phyloP scores from a whole-genome alignment of 2,888 invertebrate genomes.

The Dascillus cervinus region DNA sequence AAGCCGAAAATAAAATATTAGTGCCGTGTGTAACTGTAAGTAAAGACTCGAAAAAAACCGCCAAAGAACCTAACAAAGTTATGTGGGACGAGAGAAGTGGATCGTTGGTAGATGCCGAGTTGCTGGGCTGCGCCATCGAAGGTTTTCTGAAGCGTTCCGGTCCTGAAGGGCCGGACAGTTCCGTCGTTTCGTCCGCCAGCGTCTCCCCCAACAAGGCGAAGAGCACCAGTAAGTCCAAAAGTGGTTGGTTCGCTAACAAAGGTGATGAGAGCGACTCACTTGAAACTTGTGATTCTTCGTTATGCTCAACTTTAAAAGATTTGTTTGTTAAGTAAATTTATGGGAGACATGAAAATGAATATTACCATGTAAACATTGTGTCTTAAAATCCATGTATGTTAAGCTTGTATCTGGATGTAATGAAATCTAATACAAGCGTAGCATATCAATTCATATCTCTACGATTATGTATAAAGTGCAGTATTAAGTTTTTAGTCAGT shows the following conservation, averaged over 20 bases:
- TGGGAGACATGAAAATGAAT: too few relatives aligned
- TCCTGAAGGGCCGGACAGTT: conserved; percentile 37
- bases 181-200: conserved; percentile 17
- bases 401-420: too few relatives aligned
- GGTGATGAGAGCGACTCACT: conserved; percentile 59
- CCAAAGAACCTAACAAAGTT: conserved; percentile 45
- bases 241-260: conserved; percentile 53
- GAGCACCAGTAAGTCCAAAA: conserved; percentile 32
- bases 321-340: conserved; percentile 77
- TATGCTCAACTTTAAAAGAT: conserved; percentile 78
- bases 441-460: too few relatives aligned
- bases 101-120: conserved; percentile 71
- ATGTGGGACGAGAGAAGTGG: conserved; percentile 71
- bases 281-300: conserved; percentile 70
- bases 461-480: too few relatives aligned
- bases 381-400: too few relatives aligned
- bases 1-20: conserved; percentile 40
- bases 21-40: conserved; percentile 47
- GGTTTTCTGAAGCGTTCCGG: conserved; percentile 63
- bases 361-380: too few relatives aligned
- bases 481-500: too few relatives aligned
- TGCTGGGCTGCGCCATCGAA: conserved; percentile 77
- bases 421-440: too few relatives aligned
- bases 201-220: conserved; percentile 39
- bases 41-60: conserved; percentile 41